Evolutionary conservation across 2,888 invertebrate genomes (phyloP).

Genomic region (Nomada fucata): DNA sequence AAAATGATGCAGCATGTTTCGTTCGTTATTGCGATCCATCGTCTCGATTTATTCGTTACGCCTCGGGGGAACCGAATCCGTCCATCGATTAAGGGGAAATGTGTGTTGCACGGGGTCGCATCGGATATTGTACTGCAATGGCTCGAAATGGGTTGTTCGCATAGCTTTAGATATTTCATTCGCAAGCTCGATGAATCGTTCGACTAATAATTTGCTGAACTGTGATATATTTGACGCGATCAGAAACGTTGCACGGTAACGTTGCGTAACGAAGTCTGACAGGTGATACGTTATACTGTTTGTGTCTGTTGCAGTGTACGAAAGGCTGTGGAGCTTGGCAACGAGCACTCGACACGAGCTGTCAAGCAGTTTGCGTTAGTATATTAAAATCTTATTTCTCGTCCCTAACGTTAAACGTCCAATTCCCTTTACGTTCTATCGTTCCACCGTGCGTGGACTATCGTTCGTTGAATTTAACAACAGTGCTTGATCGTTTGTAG

Average conservation of each 20-base stretch:
- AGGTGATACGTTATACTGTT: slow-evolving; percentile 4
- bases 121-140: background rate
- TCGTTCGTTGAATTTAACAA: background rate
- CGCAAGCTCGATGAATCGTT: background rate
- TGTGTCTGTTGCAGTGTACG: slow-evolving; percentile 88
- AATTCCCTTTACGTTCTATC: background rate
- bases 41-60: slow-evolving; percentile 18
- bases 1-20: slow-evolving; percentile 34
- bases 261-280: background rate
- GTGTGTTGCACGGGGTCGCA: too few species aligned
- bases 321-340: slow-evolving; percentile 93
- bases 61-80: background rate
- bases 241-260: background rate
- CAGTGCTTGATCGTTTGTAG: slow-evolving; percentile 84
- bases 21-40: slow-evolving; percentile 16
- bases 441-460: background rate
- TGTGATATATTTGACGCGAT: background rate
- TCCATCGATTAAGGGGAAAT: background rate
- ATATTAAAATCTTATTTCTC: slow-evolving; percentile 32
- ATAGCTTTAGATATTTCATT: background rate
- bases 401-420: background rate
- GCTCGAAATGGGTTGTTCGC: background rate
- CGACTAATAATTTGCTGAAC: background rate
- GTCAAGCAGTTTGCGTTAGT: slow-evolving; percentile 94
- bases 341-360: slow-evolving; percentile 90